Evolutionary conservation across 2,113 vertebrate genomes (phyloP).

Genomic region (Burhinus oedicnemus): DNA sequence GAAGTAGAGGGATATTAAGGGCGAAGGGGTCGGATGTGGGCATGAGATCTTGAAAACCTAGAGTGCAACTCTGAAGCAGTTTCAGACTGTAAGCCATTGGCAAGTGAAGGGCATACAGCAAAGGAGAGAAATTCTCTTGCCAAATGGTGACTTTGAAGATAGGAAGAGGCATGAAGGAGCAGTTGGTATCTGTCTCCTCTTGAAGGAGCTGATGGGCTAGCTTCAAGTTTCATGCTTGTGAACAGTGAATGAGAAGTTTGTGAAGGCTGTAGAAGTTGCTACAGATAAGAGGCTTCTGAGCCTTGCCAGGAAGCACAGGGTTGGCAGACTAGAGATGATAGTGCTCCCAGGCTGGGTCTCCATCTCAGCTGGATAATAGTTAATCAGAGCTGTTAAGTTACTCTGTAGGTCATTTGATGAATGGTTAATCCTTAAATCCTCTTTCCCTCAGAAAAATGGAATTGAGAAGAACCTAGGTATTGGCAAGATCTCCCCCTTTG

Average conservation of each 20-base stretch:
- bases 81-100: neutral
- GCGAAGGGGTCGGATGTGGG: neutral
- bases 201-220: neutral
- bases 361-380: neutral
- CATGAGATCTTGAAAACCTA: neutral
- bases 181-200: neutral
- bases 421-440: slow-evolving; percentile 4
- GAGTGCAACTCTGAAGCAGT: neutral
- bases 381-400: neutral
- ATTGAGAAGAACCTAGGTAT: slow-evolving; percentile 97
- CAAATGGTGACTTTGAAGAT: neutral
- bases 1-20: neutral
- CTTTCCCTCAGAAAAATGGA: slow-evolving; percentile 86
- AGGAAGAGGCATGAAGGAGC: neutral
- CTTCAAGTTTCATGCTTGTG: neutral
- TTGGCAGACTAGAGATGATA: neutral
- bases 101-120: neutral
- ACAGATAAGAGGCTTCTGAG: neutral
- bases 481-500: slow-evolving; percentile 89
- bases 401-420: neutral
- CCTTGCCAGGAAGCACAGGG: neutral
- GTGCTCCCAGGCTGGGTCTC: neutral
- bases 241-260: neutral
- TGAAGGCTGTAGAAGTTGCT: neutral
- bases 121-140: neutral